These are phyloP conservation scores for Petaurus breviceps DNA, from an alignment of 2,113 vertebrate genomes.

Conservation along the genomic window DNA sequence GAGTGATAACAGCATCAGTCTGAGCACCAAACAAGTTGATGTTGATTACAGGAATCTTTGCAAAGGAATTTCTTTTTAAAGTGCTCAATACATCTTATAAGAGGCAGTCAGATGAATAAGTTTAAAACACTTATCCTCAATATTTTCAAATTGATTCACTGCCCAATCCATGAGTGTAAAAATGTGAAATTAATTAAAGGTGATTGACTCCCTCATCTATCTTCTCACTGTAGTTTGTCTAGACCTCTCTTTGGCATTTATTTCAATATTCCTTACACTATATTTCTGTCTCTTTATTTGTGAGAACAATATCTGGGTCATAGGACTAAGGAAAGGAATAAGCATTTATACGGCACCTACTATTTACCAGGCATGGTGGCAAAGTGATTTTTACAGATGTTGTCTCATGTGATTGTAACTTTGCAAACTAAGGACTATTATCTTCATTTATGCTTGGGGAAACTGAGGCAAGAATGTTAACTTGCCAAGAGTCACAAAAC, in stretches of 20 bases:
- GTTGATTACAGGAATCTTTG: slow-evolving; percentile 46
- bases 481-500: neutral
- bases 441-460: neutral
- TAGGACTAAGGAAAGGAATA: neutral
- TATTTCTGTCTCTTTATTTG: neutral
- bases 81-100: slow-evolving; percentile 16
- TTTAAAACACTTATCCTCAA: slow-evolving; percentile 36
- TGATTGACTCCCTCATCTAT: neutral
- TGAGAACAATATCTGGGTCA: neutral
- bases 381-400: neutral
- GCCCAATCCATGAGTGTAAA: neutral
- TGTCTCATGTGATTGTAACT: neutral
- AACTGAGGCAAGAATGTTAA: neutral
- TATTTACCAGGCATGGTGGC: neutral
- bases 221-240: neutral
- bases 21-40: slow-evolving; percentile 48
- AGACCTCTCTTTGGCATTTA: neutral
- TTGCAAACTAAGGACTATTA: neutral
- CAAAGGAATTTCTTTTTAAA: slow-evolving; percentile 41
- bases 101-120: neutral
- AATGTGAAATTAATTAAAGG: neutral
- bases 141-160: neutral
- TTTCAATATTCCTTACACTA: neutral
- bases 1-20: slow-evolving; percentile 31
- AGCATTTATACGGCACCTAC: neutral